These are phyloP conservation scores for Enteromius viviparus DNA, from an alignment of 2,797 vertebrate species.

Conservation along the genomic window DNA sequence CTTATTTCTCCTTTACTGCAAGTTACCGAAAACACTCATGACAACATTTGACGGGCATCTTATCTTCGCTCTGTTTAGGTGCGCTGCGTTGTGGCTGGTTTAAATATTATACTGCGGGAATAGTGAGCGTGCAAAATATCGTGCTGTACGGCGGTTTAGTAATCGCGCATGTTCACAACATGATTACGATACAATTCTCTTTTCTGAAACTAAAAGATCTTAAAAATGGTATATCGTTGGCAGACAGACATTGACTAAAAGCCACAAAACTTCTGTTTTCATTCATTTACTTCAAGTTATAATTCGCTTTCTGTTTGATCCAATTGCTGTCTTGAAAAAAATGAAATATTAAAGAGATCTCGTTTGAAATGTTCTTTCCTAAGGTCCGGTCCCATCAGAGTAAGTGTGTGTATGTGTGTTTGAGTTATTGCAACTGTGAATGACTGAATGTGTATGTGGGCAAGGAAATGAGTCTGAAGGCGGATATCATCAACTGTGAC, in stretches of 20 bases:
- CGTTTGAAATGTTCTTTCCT: not conserved
- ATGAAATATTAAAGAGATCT: not conserved
- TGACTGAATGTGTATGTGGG: not conserved
- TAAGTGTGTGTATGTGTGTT: not conserved
- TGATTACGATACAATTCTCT: no score
- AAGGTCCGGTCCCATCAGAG: not conserved
- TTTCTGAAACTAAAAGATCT: not conserved
- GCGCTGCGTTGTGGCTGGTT: no score
- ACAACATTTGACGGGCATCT: no score
- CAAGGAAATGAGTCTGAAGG: conserved; percentile 10
- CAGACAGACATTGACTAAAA: not conserved
- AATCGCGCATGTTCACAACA: no score
- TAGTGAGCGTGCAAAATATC: no score
- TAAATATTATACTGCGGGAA: no score
- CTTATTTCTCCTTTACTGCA: no score
- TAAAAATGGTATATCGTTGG: not conserved
- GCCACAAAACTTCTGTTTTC: not conserved
- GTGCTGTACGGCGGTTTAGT: no score
- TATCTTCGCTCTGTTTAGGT: no score
- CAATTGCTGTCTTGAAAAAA: not conserved
- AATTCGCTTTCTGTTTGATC: not conserved
- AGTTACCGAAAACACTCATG: no score
- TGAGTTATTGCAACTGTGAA: conserved; percentile 16
- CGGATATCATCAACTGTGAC: conserved; percentile 11
- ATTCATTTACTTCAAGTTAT: not conserved